Percentiles rank a stretch among this genome's conserved stretches.
Conservation (phyloP, 2,797 vertebrate genomes). For the Nannoperca obscura region DNA sequence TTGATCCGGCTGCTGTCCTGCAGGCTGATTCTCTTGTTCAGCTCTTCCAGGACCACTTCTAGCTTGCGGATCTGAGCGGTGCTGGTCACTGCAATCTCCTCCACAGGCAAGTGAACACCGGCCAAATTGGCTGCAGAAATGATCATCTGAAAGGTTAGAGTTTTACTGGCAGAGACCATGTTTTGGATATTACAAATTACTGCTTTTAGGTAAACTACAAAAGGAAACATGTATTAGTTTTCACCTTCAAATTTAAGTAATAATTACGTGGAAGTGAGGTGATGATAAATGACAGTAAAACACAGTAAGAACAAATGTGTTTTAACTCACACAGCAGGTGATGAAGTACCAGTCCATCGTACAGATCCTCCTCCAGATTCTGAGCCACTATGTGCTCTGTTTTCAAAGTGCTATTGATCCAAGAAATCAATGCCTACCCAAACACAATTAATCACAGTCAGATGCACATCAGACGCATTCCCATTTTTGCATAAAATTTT, state of each 20-base stretch:
- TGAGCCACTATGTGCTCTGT: constrained; percentile 92
- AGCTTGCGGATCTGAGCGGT: constrained; percentile 90
- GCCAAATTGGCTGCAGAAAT: constrained; percentile 83
- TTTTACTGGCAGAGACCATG: not conserved
- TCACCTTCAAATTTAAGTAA: constrained; percentile 19
- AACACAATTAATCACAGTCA: constrained; percentile 67
- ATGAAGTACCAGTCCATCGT: constrained; percentile 95
- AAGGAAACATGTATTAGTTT: constrained; percentile 6
- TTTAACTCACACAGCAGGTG: constrained; percentile 91
- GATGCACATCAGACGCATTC: constrained; percentile 49
- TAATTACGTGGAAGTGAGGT: not conserved
- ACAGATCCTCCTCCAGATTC: constrained; percentile 93
- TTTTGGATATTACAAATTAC: not conserved
- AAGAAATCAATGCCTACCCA: constrained; percentile 87
- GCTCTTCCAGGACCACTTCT: constrained; percentile 83
- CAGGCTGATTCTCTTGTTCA: constrained; percentile 82
- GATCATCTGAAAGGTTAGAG: not conserved
- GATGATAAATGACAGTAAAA: constrained; percentile 11
- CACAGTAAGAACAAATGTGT: constrained; percentile 13
- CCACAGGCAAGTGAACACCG: constrained; percentile 83
- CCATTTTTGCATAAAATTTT: constrained; percentile 28
- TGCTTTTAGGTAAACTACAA: not conserved
- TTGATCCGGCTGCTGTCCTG: constrained; percentile 77
- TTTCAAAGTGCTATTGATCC: constrained; percentile 92
- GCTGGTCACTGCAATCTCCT: constrained; percentile 88